These are phyloP conservation scores for Motacilla tschutschensis DNA, from an alignment of 2,113 vertebrate genomes.

Conservation along the genomic window DNA sequence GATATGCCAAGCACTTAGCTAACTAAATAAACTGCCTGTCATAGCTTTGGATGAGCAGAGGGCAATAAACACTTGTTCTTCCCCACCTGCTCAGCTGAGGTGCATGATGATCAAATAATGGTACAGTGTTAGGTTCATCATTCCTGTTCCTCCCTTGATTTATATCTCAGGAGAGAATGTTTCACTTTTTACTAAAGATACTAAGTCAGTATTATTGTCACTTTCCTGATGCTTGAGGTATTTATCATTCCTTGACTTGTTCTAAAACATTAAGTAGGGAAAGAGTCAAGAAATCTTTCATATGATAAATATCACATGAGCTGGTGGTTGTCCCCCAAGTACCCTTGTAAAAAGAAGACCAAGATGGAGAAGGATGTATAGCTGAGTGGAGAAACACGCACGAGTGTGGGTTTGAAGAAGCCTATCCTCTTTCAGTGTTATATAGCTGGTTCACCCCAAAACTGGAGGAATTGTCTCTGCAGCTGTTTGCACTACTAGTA, in stretches of 20 bases:
- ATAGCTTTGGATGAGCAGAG: slow-evolving; percentile 42
- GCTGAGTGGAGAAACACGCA: slow-evolving; percentile 22
- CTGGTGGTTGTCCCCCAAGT: background rate
- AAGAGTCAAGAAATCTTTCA: background rate
- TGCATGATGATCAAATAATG: slow-evolving; percentile 61
- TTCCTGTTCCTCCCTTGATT: slow-evolving; percentile 39
- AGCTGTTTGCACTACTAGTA: slow-evolving; percentile 71
- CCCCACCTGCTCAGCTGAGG: slow-evolving; percentile 45
- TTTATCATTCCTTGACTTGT: slow-evolving; percentile 48
- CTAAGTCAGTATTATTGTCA: slow-evolving; percentile 75
- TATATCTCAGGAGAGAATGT: slow-evolving; percentile 74
- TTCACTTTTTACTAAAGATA: slow-evolving; percentile 44
- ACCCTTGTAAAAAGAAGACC: slow-evolving; percentile 11
- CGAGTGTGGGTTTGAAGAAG: slow-evolving; percentile 16
- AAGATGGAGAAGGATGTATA: slow-evolving; percentile 13
- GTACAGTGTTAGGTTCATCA: slow-evolving; percentile 65
- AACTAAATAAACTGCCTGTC: slow-evolving; percentile 25
- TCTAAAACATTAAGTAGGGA: slow-evolving; percentile 24
- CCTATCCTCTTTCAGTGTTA: slow-evolving; percentile 16
- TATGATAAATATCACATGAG: background rate
- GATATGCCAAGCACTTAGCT: slow-evolving; percentile 39
- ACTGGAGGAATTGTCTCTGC: slow-evolving; percentile 44
- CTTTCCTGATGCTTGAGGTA: slow-evolving; percentile 51
- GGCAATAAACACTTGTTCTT: slow-evolving; percentile 8
- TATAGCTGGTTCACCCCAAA: slow-evolving; percentile 26